Evolutionary conservation across 2,888 invertebrate species (phyloP), one percentile per base, ranked within the genome.

Genomic region (Cosmia pyralina): DNA sequence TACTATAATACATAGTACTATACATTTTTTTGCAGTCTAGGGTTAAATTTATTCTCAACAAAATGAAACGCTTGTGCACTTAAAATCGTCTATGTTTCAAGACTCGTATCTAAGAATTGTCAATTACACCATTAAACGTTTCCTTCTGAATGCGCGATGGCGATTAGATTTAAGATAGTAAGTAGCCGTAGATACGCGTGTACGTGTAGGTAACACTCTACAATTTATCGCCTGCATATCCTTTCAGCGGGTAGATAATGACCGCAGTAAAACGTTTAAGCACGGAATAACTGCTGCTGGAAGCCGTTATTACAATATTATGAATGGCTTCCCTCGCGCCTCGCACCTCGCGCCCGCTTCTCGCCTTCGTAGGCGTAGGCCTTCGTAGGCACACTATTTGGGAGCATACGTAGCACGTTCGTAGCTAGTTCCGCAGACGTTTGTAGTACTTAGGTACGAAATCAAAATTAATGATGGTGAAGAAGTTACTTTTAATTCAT

Each of bases 191-290:
- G 89, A 91, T 91, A 82, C 69, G 90, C 89, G 92, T 92, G 91
- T 93, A 92, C 87, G 92, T 92, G 91, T 93, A 92, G 91, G 93
- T 92, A 91, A 89, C 90, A 91, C 89, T 93, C 84, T 89, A 93
- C 92, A 94, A 96, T 96, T 96, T 96, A 96, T 95, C 91, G 95
- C 93, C 90, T 95, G 96, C 95, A 96, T 96, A 96, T 96, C 95
- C 95, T 96, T 96, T 96, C 96, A 95, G 92, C 95, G 95, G 93
- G 93, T 95, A 94, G 95, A 96, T 96, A 96, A 96, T 96, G 95
- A 95, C 96, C 94, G 95, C 94, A 96, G 96, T 96, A 95, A 96
- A 96, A 95, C 96, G 95, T 95, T 96, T 96, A 96, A 95, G 96
- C 94, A 96, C 94, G 96, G 92, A 94, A 96, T 96, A 96, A 96